Evolutionary conservation across 2,888 invertebrate genomes (phyloP), one percentile per base, ranked within the genome.

Genomic region (Thymelicus acteon): DNA sequence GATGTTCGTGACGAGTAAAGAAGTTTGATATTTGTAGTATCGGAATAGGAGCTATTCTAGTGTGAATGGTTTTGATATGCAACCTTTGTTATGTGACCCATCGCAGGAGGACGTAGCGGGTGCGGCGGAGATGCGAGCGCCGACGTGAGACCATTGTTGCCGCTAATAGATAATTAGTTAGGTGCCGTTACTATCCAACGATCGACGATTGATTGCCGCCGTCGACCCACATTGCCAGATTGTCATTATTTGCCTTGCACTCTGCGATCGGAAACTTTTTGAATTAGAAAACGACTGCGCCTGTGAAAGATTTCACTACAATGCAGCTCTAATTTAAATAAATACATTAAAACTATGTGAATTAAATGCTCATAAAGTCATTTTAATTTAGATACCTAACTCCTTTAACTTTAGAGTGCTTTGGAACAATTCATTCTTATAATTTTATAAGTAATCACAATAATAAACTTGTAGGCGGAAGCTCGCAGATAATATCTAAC

Each of bases 161-260:
- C 85, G 85, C 80, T 91, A 90, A 92, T 91, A 91, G 90, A 87
- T 92, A 92, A 92, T 93, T 92, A 93, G 92, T 85, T 86, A 82
- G 85, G 79, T 91, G 85, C 92, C 92, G 92, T 93, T 92, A 92
- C 78, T 86, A 85, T 88, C 86, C 77, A 75, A 86, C 86, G 87
- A 90, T 84, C 85, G 75, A 58, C 77, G 74, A 77, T 74, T 80
- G 85, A 87, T 87, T 83, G 84, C 83, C 82, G 83, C 80, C 75
- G 81, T 76, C 81, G 85, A 77, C 84, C 86, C 85, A 87, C 85
- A 86, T 88, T 80, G 79, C 76, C 77, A 79, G 80, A 84, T 83
- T 80, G 79, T 82, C 80, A 80, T 80, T 80, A 80, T 77, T 78
- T 80, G 82, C 81, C 80, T 77, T 83, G 84, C 82, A 79, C 78